Evolutionary conservation across 2,113 vertebrate genomes (phyloP).

Genomic region (Hydropotes inermis): DNA sequence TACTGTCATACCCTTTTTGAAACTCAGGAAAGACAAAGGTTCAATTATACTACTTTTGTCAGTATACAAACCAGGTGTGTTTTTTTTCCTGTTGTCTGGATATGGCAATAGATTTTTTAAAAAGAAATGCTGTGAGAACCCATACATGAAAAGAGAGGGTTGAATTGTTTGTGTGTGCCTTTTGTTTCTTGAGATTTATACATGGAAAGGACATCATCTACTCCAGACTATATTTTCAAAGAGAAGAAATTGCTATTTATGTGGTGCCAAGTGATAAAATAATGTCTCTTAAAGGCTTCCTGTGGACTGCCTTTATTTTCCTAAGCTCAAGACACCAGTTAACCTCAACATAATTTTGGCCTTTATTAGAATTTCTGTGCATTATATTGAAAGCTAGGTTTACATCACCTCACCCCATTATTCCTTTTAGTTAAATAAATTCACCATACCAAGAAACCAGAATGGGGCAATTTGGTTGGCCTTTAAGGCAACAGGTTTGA

Average conservation of each 20-base stretch:
- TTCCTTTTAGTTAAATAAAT: neutral
- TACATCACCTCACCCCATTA: constrained; percentile 7
- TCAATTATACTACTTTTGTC: constrained; percentile 58
- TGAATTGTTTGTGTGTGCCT: constrained; percentile 49
- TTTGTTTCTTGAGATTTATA: neutral
- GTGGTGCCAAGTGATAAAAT: constrained; percentile 4
- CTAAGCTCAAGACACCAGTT: constrained; percentile 51
- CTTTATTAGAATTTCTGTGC: constrained; percentile 42
- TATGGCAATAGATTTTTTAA: constrained; percentile 43
- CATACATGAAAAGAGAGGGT: constrained; percentile 13
- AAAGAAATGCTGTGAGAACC: constrained; percentile 51
- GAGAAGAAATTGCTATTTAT: constrained; percentile 2
- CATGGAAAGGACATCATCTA: constrained; percentile 40
- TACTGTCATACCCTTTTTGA: constrained; percentile 56
- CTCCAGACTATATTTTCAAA: constrained; percentile 30
- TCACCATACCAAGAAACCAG: neutral
- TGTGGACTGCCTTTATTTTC: constrained; percentile 40
- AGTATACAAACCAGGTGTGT: neutral
- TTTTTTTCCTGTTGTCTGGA: constrained; percentile 44
- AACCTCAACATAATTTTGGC: constrained; percentile 59
- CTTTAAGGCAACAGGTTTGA: constrained; percentile 9
- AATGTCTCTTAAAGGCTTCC: constrained; percentile 45
- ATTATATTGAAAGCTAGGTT: constrained; percentile 54
- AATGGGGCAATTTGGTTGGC: neutral
- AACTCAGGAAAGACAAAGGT: constrained; percentile 73